These are phyloP conservation scores for Colletes latitarsis DNA, from an alignment of 1,140 invertebrate species.

Conservation along the genomic window DNA sequence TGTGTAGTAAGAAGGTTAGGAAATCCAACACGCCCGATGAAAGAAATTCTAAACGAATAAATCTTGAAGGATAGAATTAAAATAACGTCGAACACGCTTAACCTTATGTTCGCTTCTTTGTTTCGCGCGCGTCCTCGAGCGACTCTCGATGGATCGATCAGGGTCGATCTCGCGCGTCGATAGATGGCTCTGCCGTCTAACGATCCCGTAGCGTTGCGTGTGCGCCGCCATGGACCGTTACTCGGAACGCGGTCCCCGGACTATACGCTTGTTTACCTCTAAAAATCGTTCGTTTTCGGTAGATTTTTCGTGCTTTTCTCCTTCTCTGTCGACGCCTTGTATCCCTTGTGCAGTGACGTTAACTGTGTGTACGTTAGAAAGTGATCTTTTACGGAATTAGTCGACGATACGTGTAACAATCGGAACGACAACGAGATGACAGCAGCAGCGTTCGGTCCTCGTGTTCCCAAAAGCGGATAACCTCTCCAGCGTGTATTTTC, in stretches of 20 bases:
- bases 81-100: too few species aligned
- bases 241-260: background rate
- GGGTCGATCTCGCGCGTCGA: slow-evolving; percentile 23
- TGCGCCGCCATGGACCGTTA: slow-evolving; percentile 34
- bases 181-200: slow-evolving; percentile 18
- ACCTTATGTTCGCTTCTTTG: background rate
- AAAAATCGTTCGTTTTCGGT: background rate
- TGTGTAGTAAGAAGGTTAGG: too few species aligned
- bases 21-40: too few species aligned
- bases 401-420: background rate
- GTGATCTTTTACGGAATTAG: too few species aligned
- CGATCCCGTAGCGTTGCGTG: background rate
- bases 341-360: too few species aligned
- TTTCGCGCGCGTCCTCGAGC: background rate
- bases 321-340: background rate
- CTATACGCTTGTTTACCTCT: slow-evolving; percentile 19
- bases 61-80: too few species aligned
- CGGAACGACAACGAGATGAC: background rate
- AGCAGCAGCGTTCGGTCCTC: background rate
- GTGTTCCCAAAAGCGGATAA: background rate
- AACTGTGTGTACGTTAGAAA: background rate
- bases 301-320: background rate
- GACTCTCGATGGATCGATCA: slow-evolving; percentile 6
- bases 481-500: too few species aligned
- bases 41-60: too few species aligned